Percentiles rank a stretch among this genome's conserved stretches.
Conservation (phyloP, 2,888 invertebrate species). For the Erpobdella octoculata region DNA sequence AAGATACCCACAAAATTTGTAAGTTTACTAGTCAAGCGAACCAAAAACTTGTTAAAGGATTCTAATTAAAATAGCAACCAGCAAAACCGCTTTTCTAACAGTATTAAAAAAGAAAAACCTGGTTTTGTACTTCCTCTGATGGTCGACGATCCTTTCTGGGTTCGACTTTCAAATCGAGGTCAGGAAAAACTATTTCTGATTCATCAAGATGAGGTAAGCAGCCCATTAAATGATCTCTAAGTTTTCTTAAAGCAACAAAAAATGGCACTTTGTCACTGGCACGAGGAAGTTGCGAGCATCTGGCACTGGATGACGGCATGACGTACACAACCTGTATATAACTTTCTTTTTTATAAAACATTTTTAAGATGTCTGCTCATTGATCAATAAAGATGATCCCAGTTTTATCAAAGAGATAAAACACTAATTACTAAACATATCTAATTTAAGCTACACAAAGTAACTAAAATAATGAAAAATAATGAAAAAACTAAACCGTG, state of each 20-base stretch:
- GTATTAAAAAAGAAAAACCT: too few relatives aligned
- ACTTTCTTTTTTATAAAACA: too few relatives aligned
- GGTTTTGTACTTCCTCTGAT: constrained; percentile 1
- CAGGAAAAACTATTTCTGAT: constrained; percentile 49
- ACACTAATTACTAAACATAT: not conserved
- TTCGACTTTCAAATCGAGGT: constrained; percentile 39
- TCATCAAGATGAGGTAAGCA: constrained; percentile 52
- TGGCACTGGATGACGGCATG: constrained; percentile 94
- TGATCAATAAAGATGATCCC: not conserved
- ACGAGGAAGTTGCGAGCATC: constrained; percentile 91
- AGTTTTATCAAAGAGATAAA: not conserved
- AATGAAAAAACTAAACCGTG: too few relatives aligned
- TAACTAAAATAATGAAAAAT: constrained; percentile 39
- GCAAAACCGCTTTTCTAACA: not conserved
- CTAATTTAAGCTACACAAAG: not conserved
- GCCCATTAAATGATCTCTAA: constrained; percentile 86
- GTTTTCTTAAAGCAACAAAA: constrained; percentile 87
- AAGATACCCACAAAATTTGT: too few relatives aligned
- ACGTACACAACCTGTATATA: constrained; percentile 97
- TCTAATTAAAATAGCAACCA: not conserved
- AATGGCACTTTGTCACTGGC: constrained; percentile 96
- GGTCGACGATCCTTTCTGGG: constrained; percentile 32
- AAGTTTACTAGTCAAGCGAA: too few relatives aligned
- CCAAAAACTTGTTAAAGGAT: not conserved
- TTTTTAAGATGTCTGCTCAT: too few relatives aligned